A percentile compares a stretch with the other conserved stretches of the same genome.
Evolutionary conservation across 2,797 vertebrate genomes (phyloP).

Genomic region (Ispidina picta): DNA sequence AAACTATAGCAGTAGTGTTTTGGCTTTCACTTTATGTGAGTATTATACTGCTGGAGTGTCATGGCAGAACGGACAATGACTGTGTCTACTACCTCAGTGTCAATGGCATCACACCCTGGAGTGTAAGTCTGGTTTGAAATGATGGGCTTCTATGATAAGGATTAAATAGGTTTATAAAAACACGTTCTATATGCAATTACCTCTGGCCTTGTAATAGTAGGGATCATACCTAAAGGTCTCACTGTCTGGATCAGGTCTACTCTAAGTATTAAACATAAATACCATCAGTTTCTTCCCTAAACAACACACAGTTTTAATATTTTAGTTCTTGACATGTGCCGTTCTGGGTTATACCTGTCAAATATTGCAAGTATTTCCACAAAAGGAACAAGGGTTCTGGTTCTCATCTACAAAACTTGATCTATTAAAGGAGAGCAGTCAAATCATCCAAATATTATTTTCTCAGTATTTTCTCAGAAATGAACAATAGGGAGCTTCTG

Average conservation of each 20-base stretch:
- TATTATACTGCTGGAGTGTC: too few species aligned
- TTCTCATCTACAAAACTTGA: background rate
- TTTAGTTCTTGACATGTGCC: background rate
- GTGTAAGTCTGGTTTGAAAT: too few species aligned
- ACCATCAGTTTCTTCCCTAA: background rate
- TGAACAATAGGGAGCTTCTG: background rate
- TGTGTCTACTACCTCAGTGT: too few species aligned
- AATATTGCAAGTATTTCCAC: background rate
- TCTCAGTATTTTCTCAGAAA: background rate
- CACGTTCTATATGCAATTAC: too few species aligned
- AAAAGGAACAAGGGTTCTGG: background rate
- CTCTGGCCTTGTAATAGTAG: background rate
- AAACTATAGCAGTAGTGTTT: too few species aligned
- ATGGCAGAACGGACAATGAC: too few species aligned
- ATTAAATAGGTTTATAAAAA: too few species aligned
- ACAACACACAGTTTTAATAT: background rate
- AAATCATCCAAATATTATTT: background rate
- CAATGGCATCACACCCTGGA: too few species aligned
- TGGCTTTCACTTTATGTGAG: too few species aligned
- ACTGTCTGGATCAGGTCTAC: background rate
- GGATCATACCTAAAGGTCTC: background rate
- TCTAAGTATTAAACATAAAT: background rate
- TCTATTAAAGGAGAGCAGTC: background rate
- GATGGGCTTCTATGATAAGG: too few species aligned
- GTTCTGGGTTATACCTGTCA: background rate